Evolutionary conservation across 2,888 invertebrate genomes (phyloP), one percentile per base, ranked within the genome.

Genomic region (Cosmopolites sordidus): DNA sequence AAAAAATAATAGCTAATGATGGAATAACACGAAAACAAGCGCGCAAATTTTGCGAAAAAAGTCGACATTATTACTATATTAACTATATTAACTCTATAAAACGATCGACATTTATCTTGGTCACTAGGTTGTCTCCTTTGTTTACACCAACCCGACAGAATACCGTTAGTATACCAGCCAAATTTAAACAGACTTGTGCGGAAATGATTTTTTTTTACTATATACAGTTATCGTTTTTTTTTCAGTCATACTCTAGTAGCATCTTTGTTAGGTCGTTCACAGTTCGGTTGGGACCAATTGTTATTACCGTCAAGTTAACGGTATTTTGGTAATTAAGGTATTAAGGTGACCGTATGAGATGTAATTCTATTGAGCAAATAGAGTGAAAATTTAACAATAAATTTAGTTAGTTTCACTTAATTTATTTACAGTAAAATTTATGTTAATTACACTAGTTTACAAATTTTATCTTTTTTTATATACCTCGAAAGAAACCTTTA

Each of bases 71-170:
- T n/a, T n/a, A n/a, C n/a, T n/a, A n/a, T n/a, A n/a, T n/a, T n/a
- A n/a, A n/a, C n/a, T n/a, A n/a, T n/a, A 6, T 33, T 11, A 33
- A 33, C 33, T 33, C 33, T 3, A 22, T 22, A 22, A 22, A 22
- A 22, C 22, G 33, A 33, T 33, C 33, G 33, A 33, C 33, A 33
- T 33, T 33, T 33, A 33, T 12, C 33, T 33, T 33, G 33, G 33
- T 33, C 33, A 33, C 33, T 33, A 33, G 33, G 33, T 33, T 33
- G 33, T 33, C 33, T 33, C 33, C 12, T 33, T 33, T 33, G 33
- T 33, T 33, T 33, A 33, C 33, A 12, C n/a, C 33, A 33, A 33
- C 33, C n/a, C 33, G 33, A 33, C 33, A 33, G 33, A 9, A 33
- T 12, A 33, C 33, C 33, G 33, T 33, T 33, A 33, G 8, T 33